phyloP scores from a whole-genome alignment of 2,888 invertebrate species.

The Cheilosia vernalis region DNA sequence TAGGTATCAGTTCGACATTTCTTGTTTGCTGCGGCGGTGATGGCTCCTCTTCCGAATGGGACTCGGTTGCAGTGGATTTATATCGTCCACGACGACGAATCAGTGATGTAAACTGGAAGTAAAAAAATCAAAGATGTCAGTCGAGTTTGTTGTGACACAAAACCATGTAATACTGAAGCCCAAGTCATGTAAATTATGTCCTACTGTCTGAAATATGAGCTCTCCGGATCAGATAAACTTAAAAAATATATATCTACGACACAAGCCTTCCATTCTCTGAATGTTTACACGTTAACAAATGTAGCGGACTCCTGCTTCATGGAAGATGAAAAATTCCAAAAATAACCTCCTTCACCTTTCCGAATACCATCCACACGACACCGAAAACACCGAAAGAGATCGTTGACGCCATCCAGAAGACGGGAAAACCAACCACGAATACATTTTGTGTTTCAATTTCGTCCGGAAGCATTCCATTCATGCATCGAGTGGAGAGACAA shows the following conservation, averaged over 20 bases:
- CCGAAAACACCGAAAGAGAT: slow-evolving; percentile 18
- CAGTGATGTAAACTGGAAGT: slow-evolving; percentile 81
- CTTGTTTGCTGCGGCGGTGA: slow-evolving; percentile 55
- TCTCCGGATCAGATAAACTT: not conserved
- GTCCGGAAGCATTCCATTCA: slow-evolving; percentile 38
- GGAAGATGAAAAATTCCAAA: slow-evolving; percentile 42
- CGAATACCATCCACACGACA: slow-evolving; percentile 51
- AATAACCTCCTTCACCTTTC: slow-evolving; percentile 58
- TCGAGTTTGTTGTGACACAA: not conserved
- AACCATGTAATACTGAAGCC: no score
- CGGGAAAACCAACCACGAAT: slow-evolving; percentile 23
- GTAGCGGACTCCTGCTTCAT: slow-evolving; percentile 22
- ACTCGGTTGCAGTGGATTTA: slow-evolving; percentile 74
- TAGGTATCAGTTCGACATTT: slow-evolving; percentile 80
- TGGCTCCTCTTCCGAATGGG: slow-evolving; percentile 64
- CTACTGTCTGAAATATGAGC: not conserved
- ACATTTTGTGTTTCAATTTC: slow-evolving; percentile 23
- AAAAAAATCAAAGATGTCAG: slow-evolving; percentile 6
- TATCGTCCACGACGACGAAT: slow-evolving; percentile 80
- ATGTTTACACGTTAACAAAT: not conserved
- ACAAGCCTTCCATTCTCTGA: not conserved
- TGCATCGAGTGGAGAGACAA: slow-evolving; percentile 22
- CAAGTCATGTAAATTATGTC: no score
- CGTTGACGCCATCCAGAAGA: slow-evolving; percentile 47
- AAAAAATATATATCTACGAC: not conserved